phyloP scores from a whole-genome alignment of 2,888 invertebrate species.

The Phragmatobia fuliginosa region DNA sequence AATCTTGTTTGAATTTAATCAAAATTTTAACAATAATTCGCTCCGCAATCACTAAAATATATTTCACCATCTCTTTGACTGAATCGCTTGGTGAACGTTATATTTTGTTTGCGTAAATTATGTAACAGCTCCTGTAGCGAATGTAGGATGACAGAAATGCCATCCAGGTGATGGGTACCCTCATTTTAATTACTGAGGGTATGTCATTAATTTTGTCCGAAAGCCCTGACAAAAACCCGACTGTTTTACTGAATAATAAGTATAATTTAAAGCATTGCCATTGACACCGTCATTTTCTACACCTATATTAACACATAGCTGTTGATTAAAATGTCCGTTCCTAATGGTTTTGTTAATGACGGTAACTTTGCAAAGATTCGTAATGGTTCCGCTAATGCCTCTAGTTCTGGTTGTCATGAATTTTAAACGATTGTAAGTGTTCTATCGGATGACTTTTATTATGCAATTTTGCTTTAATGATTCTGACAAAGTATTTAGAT shows the following conservation, averaged over 20 bases:
- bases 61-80: neutral
- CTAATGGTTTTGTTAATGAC: constrained; percentile 57
- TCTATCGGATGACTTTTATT: constrained; percentile 36
- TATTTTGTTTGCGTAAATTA: neutral
- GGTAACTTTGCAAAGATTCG: constrained; percentile 54
- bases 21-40: neutral
- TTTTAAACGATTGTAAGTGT: constrained; percentile 34
- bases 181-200: constrained; percentile 10
- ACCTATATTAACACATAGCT: constrained; percentile 27
- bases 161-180: constrained; percentile 23
- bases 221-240: constrained; percentile 36
- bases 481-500: constrained; percentile 30
- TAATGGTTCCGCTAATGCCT: constrained; percentile 44
- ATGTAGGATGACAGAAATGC: neutral
- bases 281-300: constrained; percentile 54
- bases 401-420: constrained; percentile 31
- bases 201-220: constrained; percentile 11
- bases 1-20: neutral
- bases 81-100: neutral
- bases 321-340: constrained; percentile 45
- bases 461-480: constrained; percentile 37
- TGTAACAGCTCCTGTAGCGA: neutral
- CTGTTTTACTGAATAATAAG: constrained; percentile 56
- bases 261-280: constrained; percentile 68
- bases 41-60: neutral